Evolutionary conservation across 2,888 invertebrate species (phyloP), one percentile per base, ranked within the genome.

Genomic region (Cancer borealis): DNA sequence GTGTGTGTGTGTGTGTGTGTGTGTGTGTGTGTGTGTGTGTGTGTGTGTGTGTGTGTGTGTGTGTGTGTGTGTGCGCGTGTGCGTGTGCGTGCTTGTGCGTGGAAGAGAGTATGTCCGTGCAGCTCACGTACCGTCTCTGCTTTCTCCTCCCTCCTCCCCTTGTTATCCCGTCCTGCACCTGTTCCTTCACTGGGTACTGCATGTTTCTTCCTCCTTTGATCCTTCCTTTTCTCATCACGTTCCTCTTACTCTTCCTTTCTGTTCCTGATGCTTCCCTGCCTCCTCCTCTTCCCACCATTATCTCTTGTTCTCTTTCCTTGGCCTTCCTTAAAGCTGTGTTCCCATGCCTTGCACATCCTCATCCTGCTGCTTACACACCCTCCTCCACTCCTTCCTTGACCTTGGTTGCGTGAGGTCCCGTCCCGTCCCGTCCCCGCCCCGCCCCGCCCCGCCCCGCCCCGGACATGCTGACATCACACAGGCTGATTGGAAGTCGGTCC

Each of bases 381-480:
- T 84, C 84, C 39, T 39, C 84, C 73, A 39, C 84, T 84, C 39
- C 84, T n/a, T 39, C 30, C 84, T 84, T 84, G 84, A 84, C 84
- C 84, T 84, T 84, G 84, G 84, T 84, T 84, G 84, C 84, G 84
- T 84, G 84, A 84, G 84, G 84, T 84, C 84, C 84, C 39, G 39
- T 84, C 39, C 73, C 73, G 73, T 26, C 73, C 73, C 73, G 5
- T 12, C 84, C 30, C 79, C 30, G 1, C 79, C 39, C 79, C 79
- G 26, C 4, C 79, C 39, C 30, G 84, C 84, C 84, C 84, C 30
- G 84, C 84, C 84, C 84, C 30, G 84, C 84, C 84, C 84, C 84
- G 84, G 84, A 84, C 84, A 84, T 84, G 84, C 84, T 84, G 84
- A 84, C 84, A 84, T 84, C 84, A 84, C 84, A 84, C 39, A 39